phyloP scores from a whole-genome alignment of 1,140 invertebrate species.

The Bathynomus jamesi region DNA sequence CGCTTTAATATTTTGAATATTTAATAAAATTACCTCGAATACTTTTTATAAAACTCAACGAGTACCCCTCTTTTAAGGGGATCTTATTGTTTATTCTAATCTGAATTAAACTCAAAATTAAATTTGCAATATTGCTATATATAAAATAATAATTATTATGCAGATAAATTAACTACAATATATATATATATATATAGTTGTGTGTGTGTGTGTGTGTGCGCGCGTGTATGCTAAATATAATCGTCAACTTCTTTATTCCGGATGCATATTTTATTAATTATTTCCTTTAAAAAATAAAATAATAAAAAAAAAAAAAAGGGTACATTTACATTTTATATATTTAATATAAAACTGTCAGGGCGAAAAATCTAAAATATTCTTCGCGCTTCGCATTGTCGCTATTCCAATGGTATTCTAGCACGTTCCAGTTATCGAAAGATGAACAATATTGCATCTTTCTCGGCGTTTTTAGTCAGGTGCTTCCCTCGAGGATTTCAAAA shows the following conservation, averaged over 20 bases:
- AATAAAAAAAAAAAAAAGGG: neutral
- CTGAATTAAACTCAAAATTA: too few species aligned
- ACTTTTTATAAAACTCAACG: too few species aligned
- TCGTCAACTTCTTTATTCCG: neutral
- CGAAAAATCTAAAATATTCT: constrained; percentile 1
- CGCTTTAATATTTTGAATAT: too few species aligned
- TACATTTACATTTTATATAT: neutral
- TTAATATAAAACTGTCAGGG: neutral
- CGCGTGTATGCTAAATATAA: neutral
- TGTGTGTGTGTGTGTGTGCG: neutral
- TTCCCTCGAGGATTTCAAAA: neutral
- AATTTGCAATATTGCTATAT: too few species aligned
- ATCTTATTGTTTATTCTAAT: too few species aligned
- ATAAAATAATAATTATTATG: too few species aligned
- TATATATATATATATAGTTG: neutral
- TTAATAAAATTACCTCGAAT: too few species aligned
- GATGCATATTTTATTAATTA: neutral
- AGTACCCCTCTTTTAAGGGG: too few species aligned
- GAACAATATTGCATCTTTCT: neutral
- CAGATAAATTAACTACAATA: too few species aligned
- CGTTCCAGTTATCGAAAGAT: neutral
- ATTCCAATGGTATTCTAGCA: neutral
- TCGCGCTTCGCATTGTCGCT: neutral
- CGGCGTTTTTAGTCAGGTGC: neutral
- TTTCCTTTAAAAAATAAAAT: neutral